Percentiles rank a stretch among this genome's conserved stretches.
Evolutionary conservation across 2,113 vertebrate species (phyloP).

Genomic region (Lanius ludovicianus): DNA sequence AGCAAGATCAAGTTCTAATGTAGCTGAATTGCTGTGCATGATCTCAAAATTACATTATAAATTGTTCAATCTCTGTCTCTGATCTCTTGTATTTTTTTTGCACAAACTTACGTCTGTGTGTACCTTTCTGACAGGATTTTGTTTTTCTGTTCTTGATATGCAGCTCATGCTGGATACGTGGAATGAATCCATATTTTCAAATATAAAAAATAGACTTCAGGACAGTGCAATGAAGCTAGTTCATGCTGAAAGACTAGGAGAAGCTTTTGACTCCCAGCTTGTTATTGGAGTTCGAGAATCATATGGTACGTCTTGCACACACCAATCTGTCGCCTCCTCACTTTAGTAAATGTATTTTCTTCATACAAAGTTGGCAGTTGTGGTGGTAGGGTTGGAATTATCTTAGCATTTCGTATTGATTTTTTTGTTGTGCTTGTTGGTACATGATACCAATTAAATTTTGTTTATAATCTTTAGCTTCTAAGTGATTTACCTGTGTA

Average conservation of each 20-base stretch:
- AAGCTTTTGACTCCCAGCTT: constrained; percentile 98
- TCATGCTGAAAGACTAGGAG: constrained; percentile 93
- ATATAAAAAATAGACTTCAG: constrained; percentile 96
- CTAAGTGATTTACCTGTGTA: neutral
- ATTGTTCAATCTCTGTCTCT: neutral
- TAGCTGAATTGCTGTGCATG: neutral
- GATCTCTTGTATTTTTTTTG: neutral
- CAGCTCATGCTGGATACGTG: constrained; percentile 99
- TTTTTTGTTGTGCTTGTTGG: neutral
- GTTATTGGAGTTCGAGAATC: constrained; percentile 98
- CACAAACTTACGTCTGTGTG: neutral
- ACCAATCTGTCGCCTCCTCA: neutral
- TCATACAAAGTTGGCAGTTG: neutral
- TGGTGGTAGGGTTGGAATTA: neutral
- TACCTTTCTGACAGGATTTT: neutral
- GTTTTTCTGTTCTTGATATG: neutral
- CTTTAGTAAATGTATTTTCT: neutral
- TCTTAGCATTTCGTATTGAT: neutral
- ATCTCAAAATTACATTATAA: neutral
- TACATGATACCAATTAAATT: neutral
- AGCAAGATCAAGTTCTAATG: neutral
- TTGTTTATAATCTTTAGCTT: neutral
- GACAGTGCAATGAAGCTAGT: constrained; percentile 99
- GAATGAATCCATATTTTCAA: constrained; percentile 99
- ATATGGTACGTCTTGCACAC: constrained; percentile 83